Conservation (phyloP, 2,797 vertebrate genomes). For the Rousettus madagascariensis region DNA sequence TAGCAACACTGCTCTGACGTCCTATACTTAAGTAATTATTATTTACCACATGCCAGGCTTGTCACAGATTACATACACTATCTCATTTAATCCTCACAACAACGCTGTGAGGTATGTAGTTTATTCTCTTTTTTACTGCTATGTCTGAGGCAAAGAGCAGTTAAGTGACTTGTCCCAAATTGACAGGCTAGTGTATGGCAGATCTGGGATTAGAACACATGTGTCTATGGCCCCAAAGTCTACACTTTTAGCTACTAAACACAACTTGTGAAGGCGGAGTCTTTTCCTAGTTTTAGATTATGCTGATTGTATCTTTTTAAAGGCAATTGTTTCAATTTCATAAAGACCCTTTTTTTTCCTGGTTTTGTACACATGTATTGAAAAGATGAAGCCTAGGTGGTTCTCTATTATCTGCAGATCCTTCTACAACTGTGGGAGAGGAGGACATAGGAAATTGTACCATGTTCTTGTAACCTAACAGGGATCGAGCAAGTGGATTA, state of each 20-base stretch:
- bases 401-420: not conserved
- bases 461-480: slow-evolving; percentile 8
- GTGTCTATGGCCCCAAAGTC: not conserved
- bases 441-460: not conserved
- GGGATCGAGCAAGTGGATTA: not conserved
- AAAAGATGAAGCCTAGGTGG: not conserved
- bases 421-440: not conserved
- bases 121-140: not conserved
- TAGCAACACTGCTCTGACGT: not conserved
- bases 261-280: not conserved
- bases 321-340: not conserved
- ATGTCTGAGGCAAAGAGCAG: not conserved
- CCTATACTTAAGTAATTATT: not conserved
- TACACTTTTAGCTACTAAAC: not conserved
- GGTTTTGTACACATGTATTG: not conserved
- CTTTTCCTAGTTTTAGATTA: not conserved
- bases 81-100: not conserved
- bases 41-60: not conserved
- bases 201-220: not conserved
- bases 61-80: not conserved
- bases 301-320: not conserved
- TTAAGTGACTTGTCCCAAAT: not conserved
- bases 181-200: not conserved
- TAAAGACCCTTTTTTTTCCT: not conserved
- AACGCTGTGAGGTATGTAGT: not conserved